These are phyloP conservation scores for Bugulina stolonifera DNA, from an alignment of 2,888 invertebrate genomes.

Conservation along the genomic window DNA sequence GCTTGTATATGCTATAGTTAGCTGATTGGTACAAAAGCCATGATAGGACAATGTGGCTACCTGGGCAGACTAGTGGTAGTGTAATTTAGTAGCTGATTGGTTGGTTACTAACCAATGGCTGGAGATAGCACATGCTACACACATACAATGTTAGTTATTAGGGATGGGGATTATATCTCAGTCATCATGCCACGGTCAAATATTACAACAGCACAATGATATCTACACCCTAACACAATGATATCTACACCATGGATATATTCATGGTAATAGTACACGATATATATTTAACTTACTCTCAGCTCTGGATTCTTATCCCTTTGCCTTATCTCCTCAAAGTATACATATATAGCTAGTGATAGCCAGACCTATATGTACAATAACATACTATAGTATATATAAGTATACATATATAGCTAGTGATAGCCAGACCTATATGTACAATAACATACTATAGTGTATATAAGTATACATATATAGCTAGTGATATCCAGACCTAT, in stretches of 20 bases:
- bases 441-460: no score
- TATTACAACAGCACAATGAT: neutral
- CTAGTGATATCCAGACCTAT: slow-evolving; percentile 3
- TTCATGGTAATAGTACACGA: no score
- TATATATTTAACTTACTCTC: slow-evolving; percentile 14
- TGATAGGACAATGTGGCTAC: no score
- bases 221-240: neutral
- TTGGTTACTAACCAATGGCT: neutral
- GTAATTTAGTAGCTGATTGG: neutral
- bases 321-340: slow-evolving; percentile 2
- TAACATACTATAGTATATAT: no score
- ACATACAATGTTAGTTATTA: no score
- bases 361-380: slow-evolving; percentile 3
- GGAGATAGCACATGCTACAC: no score
- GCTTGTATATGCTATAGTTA: no score
- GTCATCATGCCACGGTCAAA: no score
- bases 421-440: neutral
- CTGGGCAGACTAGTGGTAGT: neutral
- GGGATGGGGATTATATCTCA: no score
- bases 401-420: slow-evolving; percentile 15
- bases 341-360: neutral
- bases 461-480: slow-evolving; percentile 12
- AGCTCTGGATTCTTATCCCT: slow-evolving; percentile 26
- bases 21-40: no score
- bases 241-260: neutral